Percentiles rank a stretch among this genome's conserved stretches.
These are phyloP conservation scores for Caenorhabditis sp. DNA, from an alignment of 2,888 invertebrate species.

Conservation along the genomic window DNA sequence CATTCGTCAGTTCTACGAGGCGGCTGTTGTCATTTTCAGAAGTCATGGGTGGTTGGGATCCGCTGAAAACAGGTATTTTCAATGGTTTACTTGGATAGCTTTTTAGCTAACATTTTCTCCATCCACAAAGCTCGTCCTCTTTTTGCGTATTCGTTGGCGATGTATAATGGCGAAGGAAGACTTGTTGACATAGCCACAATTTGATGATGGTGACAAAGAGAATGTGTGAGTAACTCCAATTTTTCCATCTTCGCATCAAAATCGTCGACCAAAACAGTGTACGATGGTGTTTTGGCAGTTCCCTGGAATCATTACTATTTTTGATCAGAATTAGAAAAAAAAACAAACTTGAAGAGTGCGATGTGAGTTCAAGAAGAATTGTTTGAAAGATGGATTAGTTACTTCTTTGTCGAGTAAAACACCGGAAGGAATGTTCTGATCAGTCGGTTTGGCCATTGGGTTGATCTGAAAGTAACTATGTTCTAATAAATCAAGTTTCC, in stretches of 20 bases:
- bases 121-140: constrained; percentile 46
- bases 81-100: not conserved
- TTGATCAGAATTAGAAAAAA: not conserved
- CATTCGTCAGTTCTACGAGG: not conserved
- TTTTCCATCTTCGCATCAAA: constrained; percentile 45
- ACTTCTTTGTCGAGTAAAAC: constrained; percentile 56
- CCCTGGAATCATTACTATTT: constrained; percentile 48
- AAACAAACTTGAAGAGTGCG: constrained; percentile 58
- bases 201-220: constrained; percentile 60
- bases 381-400: constrained; percentile 54
- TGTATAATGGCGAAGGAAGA: constrained; percentile 63
- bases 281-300: constrained; percentile 62
- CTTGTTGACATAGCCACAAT: constrained; percentile 58
- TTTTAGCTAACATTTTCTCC: constrained; percentile 13
- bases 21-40: not conserved
- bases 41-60: not conserved
- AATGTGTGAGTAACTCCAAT: constrained; percentile 56
- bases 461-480: not conserved
- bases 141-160: constrained; percentile 62
- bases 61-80: not conserved
- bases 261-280: constrained; percentile 63
- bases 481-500: not conserved
- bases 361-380: constrained; percentile 65
- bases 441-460: constrained; percentile 8
- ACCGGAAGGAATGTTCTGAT: constrained; percentile 61